Percentiles rank a stretch among this genome's conserved stretches.
Conservation (phyloP, 1,140 invertebrate species). For the Temnothorax longispinosus region DNA sequence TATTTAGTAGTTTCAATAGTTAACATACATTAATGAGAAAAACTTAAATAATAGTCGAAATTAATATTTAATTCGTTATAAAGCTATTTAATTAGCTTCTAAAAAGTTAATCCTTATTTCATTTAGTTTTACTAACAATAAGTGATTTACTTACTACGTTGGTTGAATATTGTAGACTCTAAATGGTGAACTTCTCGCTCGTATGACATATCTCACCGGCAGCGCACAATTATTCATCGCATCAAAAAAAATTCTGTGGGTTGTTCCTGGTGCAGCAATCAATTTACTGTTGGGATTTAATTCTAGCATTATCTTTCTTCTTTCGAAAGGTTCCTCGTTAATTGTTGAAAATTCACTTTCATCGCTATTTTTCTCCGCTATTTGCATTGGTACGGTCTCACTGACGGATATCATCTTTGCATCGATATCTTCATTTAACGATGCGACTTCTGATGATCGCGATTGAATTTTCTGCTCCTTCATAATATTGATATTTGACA, state of each 20-base stretch:
- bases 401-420: neutral
- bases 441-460: constrained; percentile 22
- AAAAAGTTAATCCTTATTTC: neutral
- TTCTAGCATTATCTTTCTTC: constrained; percentile 73
- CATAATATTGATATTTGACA: neutral
- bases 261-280: constrained; percentile 66
- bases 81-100: neutral
- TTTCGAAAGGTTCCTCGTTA: constrained; percentile 25
- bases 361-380: neutral
- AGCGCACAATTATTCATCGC: constrained; percentile 76
- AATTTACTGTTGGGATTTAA: constrained; percentile 74
- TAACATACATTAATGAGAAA: neutral
- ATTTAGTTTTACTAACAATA: neutral
- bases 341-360: constrained; percentile 49
- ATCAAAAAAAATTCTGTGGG: constrained; percentile 74
- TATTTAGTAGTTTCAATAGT: neutral
- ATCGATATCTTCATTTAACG: constrained; percentile 45
- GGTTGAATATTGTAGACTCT: constrained; percentile 53
- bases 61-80: neutral
- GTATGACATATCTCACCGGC: constrained; percentile 63
- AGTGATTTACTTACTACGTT: constrained; percentile 24
- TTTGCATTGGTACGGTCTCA: neutral
- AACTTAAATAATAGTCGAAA: neutral
- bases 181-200: constrained; percentile 65
- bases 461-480: constrained; percentile 27